Percentiles rank a stretch among this genome's conserved stretches.
These are phyloP conservation scores for Fukomys damarensis DNA, from an alignment of 2,113 vertebrate genomes.

Conservation along the genomic window DNA sequence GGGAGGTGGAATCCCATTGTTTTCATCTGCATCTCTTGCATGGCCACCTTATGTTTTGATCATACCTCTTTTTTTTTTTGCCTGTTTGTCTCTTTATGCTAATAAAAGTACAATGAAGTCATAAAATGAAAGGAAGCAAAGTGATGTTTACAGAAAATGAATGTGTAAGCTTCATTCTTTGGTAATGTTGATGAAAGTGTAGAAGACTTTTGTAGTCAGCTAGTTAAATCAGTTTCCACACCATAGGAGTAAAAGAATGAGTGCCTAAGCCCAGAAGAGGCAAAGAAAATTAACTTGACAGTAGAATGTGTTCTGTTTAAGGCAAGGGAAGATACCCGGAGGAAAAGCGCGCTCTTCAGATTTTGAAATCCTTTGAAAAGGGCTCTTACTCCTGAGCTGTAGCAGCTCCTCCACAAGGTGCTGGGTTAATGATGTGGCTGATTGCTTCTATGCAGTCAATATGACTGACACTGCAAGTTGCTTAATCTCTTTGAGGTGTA, in stretches of 20 bases:
- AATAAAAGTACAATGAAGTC: background rate
- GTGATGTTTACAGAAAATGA: background rate
- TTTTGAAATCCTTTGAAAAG: background rate
- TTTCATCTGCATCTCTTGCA: too few relatives aligned
- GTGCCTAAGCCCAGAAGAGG: background rate
- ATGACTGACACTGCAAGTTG: background rate
- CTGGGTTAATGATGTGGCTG: background rate
- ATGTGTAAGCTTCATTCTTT: background rate
- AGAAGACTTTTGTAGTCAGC: background rate
- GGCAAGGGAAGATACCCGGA: background rate
- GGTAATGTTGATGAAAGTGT: background rate
- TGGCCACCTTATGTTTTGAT: background rate
- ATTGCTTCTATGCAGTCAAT: slow-evolving; percentile 35
- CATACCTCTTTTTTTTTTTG: background rate
- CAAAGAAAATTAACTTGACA: background rate
- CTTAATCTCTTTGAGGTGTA: slow-evolving; percentile 63
- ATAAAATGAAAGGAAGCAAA: background rate
- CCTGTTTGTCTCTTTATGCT: background rate
- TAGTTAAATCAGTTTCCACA: background rate
- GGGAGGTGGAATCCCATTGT: too few relatives aligned
- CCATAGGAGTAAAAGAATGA: background rate
- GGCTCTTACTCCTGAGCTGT: background rate
- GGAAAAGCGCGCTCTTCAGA: background rate
- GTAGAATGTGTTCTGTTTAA: background rate
- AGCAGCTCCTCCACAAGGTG: background rate